Conservation (phyloP, 2,113 vertebrate genomes). For the Pterocles gutturalis region DNA sequence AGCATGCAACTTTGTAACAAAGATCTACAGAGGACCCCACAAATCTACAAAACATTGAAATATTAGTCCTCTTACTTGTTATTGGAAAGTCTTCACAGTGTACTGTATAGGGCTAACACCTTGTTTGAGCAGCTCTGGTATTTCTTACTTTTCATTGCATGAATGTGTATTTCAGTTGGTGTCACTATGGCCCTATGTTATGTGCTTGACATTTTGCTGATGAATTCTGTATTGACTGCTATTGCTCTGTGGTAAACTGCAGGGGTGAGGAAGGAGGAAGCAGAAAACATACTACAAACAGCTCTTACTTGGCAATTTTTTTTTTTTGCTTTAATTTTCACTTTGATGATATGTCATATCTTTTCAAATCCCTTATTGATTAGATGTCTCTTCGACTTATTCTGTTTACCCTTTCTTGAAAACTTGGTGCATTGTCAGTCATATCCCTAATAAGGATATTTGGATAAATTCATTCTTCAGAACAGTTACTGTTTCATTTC, state of each 20-base stretch:
- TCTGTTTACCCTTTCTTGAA: neutral
- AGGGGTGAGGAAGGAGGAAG: neutral
- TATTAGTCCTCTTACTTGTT: neutral
- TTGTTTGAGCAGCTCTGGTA: neutral
- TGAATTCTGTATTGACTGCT: neutral
- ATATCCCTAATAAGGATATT: neutral
- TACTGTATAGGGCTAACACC: neutral
- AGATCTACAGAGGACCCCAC: neutral
- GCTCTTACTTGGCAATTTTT: neutral
- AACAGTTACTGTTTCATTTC: neutral
- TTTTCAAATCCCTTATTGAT: neutral
- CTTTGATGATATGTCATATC: neutral
- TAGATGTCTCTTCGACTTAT: neutral
- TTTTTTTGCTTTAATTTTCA: neutral
- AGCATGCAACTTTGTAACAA: neutral
- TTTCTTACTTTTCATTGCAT: neutral
- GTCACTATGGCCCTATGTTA: rapidly evolving
- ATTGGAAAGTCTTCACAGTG: neutral
- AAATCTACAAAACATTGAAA: neutral
- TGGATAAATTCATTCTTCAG: neutral
- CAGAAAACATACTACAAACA: neutral
- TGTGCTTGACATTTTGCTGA: neutral
- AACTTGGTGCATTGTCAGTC: neutral
- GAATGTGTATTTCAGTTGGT: neutral
- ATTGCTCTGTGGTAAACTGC: neutral